A percentile compares a stretch with the other conserved stretches of the same genome.
Conservation (phyloP, 2,888 invertebrate species). For the Cremastobaeus sp. region DNA sequence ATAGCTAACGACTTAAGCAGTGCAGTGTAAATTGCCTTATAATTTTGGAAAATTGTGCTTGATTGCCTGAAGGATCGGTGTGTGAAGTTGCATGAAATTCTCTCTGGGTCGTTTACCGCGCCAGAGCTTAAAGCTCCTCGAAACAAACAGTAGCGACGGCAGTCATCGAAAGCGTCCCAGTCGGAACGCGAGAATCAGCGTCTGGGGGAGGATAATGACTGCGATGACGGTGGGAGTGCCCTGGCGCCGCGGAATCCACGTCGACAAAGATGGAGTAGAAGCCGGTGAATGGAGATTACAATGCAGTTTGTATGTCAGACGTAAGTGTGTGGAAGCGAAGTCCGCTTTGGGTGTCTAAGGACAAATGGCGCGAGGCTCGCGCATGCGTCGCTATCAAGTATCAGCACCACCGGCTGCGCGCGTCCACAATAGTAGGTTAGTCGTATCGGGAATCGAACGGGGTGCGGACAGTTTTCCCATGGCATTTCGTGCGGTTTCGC, state of each 20-base stretch:
- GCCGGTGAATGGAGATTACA: constrained; percentile 53
- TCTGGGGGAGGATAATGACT: neutral
- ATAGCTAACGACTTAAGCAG: too few species aligned
- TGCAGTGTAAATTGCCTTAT: too few species aligned
- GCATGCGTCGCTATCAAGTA: constrained; percentile 48
- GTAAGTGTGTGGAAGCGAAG: constrained; percentile 43
- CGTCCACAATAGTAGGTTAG: constrained; percentile 52
- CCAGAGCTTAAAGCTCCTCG: too few species aligned
- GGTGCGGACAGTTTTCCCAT: constrained; percentile 53
- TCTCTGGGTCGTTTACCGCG: too few species aligned
- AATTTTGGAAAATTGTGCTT: too few species aligned
- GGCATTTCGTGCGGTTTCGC: constrained; percentile 37
- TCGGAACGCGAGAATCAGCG: neutral
- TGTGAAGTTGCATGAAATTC: too few species aligned
- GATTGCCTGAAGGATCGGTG: too few species aligned
- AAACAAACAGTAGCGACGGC: too few species aligned
- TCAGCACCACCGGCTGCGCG: constrained; percentile 30
- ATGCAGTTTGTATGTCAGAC: constrained; percentile 41
- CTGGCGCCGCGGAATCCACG: constrained; percentile 1
- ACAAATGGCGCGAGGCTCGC: constrained; percentile 45
- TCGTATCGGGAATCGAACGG: constrained; percentile 58
- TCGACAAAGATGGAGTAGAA: constrained; percentile 37
- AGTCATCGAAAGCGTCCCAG: too few species aligned
- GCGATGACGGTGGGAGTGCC: neutral
- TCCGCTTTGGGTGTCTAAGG: constrained; percentile 41